A percentile compares a stretch with the other conserved stretches of the same genome.
These are phyloP conservation scores for Pelobates fuscus DNA, from an alignment of 2,113 vertebrate species.

Conservation along the genomic window DNA sequence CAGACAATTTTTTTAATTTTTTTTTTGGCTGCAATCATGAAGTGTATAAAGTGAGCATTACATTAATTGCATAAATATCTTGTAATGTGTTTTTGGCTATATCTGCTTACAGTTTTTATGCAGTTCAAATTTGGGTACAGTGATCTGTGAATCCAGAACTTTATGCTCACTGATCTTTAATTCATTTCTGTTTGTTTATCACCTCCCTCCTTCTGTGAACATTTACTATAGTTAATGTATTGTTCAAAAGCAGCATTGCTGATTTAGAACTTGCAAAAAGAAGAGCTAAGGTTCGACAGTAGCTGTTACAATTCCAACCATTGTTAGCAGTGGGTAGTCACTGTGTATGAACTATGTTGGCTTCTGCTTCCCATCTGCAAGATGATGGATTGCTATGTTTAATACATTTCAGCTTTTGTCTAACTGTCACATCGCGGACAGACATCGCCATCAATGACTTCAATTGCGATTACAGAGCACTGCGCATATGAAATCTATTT, in stretches of 20 bases:
- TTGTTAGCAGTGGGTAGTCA: conserved; percentile 76
- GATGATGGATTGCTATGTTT: conserved; percentile 84
- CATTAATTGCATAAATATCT: background rate
- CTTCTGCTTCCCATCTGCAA: conserved; percentile 80
- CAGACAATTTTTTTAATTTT: too few relatives aligned
- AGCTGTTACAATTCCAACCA: conserved; percentile 71
- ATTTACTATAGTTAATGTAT: conserved; percentile 10
- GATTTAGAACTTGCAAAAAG: conserved; percentile 56
- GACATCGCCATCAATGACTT: conserved; percentile 76
- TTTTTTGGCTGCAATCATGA: too few relatives aligned
- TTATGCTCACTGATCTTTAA: conserved; percentile 4
- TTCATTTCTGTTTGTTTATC: background rate
- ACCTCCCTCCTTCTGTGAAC: background rate
- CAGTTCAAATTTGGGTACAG: background rate
- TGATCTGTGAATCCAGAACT: conserved; percentile 4
- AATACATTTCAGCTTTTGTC: conserved; percentile 86
- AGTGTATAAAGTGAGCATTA: background rate
- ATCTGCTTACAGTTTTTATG: background rate
- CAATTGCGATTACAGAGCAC: conserved; percentile 69
- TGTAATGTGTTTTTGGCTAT: background rate
- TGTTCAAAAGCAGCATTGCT: conserved; percentile 6
- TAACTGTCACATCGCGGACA: conserved; percentile 74
- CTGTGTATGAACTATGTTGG: conserved; percentile 74
- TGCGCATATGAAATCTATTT: conserved; percentile 65
- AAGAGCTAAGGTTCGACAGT: conserved; percentile 49